Evolutionary conservation across 2,888 invertebrate species (phyloP), one percentile per base, ranked within the genome.

Genomic region (Epirrhoe tristata): DNA sequence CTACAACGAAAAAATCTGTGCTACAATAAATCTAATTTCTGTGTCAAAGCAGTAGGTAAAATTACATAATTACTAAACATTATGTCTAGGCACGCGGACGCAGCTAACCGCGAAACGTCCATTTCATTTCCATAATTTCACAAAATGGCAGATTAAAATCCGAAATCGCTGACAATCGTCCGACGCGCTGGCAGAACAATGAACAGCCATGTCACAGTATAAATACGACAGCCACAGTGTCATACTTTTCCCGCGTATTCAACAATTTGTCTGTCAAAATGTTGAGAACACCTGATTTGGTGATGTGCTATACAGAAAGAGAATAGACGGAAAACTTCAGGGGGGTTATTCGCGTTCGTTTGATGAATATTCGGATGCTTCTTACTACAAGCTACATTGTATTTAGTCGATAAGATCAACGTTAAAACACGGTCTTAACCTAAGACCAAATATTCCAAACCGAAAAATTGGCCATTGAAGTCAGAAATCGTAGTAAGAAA

Each of bases 221-320:
- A 59, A n/a, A 48, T 50, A 60, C 46, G 54, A 46, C 24, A 32
- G 51, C 24, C 24, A 61, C 66, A 64, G 54, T 61, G 64, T 61
- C 61, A 61, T 51, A 65, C 57, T 54, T 86, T 59, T 89, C 87
- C 87, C 87, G 86, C 81, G 81, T 81, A 90, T 92, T 90, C 90
- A 88, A 87, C 88, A 93, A 90, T 93, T 93, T 91, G 80, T 85
- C 85, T 89, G 92, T 93, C 93, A 92, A 90, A 91, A 90, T 79
- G 76, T 77, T 85, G 76, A 76, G 82, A 85, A 82, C 82, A 77
- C 69, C 55, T 69, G 75, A 75, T 68, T 72, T 66, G 73, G 70
- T 48, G 55, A 72, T 77, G 32, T 56, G 61, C 17, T 34, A 17
- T 14, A 16, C 51, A 57, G 51, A 32, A 53, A 34, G 24, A 17